Base-by-base conservation (phyloP, 2,888 invertebrate species). In the Steinernema hermaphroditum region DNA sequence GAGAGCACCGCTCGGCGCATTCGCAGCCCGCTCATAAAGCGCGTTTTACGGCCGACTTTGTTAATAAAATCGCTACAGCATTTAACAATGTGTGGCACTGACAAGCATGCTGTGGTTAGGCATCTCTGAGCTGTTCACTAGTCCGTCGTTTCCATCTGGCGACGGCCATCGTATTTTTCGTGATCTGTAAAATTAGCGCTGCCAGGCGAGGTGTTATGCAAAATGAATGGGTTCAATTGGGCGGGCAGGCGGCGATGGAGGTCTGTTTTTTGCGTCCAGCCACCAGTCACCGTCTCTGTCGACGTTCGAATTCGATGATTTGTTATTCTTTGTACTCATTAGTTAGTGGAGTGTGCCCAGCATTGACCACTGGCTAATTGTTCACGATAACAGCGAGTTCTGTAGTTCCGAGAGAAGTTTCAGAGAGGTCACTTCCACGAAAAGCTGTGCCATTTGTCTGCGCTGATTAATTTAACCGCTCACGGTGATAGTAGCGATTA, bases 171-270 rank as follows among this genome's bases (percentile, higher is more conserved):
- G 37, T 37, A 37, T 37, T 37, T 37, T 37, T 37, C 46, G 54
- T 22, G 54, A 4, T 54, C 27, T 54, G 54, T 24, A 27, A 22
- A 27, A 22, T 54, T 27, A 27, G 22, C 19, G 54, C 54, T 22
- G 22, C 24, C 54, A 24, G 27, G 22, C 9, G 54, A 22, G 54
- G 27, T 27, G 27, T 27, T 54, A 54, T 27, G 54, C 54, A 27
- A 54, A 54, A 54, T 54, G 19, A 54, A 54, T 54, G 54, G 54
- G 54, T 54, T 54, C 54, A 8, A 9, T n/a, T 46, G 9, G 46
- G 6, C 16, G n/a, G 46, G 46, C 54, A 27, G 54, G 54, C 54
- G 27, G 54, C 16, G 46, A n/a, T 46, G n/a, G 8, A 9, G 41
- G 6, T 54, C 24, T 54, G 27, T 54, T 54, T 27, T 54, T 22